Percentiles rank a stretch among this genome's conserved stretches.
Conservation (phyloP, 2,797 vertebrate genomes). For the Hemitrygon akajei region DNA sequence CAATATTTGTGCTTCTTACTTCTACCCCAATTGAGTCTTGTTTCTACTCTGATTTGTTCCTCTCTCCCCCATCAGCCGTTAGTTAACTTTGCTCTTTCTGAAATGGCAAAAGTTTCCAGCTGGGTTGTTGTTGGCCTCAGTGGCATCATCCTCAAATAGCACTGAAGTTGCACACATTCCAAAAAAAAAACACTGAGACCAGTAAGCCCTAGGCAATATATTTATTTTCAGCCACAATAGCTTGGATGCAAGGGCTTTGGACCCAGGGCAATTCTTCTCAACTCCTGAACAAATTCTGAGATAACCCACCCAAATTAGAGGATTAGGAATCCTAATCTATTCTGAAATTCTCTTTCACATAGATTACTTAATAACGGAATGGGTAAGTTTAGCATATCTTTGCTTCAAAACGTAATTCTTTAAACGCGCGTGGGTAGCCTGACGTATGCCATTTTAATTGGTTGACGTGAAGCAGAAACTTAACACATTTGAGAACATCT, state of each 20-base stretch:
- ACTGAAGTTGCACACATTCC: neutral
- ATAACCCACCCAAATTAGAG: no score
- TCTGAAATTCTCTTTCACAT: neutral
- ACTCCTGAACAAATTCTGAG: neutral
- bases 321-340: neutral
- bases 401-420: neutral
- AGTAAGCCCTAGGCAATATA: neutral
- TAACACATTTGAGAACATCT: neutral
- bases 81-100: neutral
- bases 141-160: neutral
- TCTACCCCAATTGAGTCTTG: neutral
- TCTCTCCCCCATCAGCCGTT: neutral
- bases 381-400: neutral
- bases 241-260: no score
- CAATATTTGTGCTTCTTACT: neutral
- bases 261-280: neutral
- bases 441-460: neutral
- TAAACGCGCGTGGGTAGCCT: neutral
- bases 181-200: neutral
- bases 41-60: neutral
- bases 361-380: neutral
- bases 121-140: neutral
- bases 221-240: neutral
- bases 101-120: neutral
- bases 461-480: neutral